Evolutionary conservation across 1,140 invertebrate genomes (phyloP).

Genomic region (Drosophila paulistorum): DNA sequence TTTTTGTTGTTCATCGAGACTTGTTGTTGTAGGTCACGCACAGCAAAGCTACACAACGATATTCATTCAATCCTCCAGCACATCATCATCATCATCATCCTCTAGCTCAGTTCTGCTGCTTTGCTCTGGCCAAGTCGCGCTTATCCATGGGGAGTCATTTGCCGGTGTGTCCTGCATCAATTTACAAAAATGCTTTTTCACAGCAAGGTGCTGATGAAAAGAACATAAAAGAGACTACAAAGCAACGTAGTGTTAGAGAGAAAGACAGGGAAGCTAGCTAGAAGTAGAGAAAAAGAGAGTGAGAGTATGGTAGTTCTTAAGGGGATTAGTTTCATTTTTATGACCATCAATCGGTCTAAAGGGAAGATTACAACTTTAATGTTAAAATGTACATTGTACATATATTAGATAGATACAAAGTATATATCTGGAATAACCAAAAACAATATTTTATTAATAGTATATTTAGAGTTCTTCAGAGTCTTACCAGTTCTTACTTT

Average conservation of each 20-base stretch:
- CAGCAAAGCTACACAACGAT: neutral
- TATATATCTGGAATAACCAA: too few relatives aligned
- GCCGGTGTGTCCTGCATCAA: neutral
- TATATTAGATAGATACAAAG: neutral
- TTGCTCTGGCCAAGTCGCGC: neutral
- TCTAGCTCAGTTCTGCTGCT: neutral
- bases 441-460: too few relatives aligned
- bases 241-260: neutral
- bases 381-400: neutral
- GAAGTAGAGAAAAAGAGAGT: neutral
- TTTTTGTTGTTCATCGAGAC: constrained; percentile 12
- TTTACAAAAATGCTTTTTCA: constrained; percentile 1
- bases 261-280: neutral
- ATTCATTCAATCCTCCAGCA: neutral
- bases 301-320: neutral
- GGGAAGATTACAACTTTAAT: neutral
- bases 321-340: constrained; percentile 7
- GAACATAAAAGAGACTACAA: neutral
- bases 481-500: constrained; percentile 4
- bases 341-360: constrained; percentile 7
- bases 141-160: constrained; percentile 34
- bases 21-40: constrained; percentile 46
- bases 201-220: constrained; percentile 33
- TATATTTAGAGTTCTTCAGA: neutral
- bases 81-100: neutral